Percentiles rank a stretch among this genome's conserved stretches.
These are phyloP conservation scores for Anthonomus grandis DNA, from an alignment of 1,140 invertebrate species.

Conservation along the genomic window DNA sequence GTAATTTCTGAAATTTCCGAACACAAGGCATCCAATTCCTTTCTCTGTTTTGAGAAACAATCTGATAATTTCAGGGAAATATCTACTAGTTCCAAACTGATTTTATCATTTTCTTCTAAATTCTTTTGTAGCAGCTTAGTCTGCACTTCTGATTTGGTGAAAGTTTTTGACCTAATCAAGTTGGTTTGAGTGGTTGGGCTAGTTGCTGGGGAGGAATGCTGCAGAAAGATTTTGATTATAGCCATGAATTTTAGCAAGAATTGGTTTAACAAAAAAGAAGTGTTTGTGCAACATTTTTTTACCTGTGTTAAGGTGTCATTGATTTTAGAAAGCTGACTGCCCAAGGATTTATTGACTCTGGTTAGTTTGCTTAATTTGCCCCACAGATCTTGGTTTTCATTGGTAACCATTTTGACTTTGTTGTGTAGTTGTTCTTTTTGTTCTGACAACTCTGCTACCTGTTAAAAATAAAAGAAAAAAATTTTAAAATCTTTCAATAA, in stretches of 20 bases:
- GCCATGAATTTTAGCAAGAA: too few relatives aligned
- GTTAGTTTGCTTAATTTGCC: slow-evolving; percentile 63
- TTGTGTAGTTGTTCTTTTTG: slow-evolving; percentile 72
- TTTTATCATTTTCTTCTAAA: slow-evolving; percentile 50
- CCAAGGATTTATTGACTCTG: slow-evolving; percentile 54
- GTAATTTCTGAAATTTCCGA: slow-evolving; percentile 20
- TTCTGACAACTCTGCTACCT: slow-evolving; percentile 64
- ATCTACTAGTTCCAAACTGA: slow-evolving; percentile 69
- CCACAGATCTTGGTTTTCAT: slow-evolving; percentile 77
- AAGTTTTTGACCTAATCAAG: slow-evolving; percentile 58
- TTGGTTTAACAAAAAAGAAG: too few relatives aligned
- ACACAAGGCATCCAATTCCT: slow-evolving; percentile 56
- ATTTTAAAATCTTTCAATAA: too few relatives aligned
- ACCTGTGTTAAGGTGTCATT: slow-evolving; percentile 49
- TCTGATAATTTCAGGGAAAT: slow-evolving; percentile 70
- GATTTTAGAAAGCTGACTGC: slow-evolving; percentile 53
- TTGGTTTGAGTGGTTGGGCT: slow-evolving; percentile 28
- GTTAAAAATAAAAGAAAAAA: too few relatives aligned
- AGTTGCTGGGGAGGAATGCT: neutral
- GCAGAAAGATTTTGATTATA: neutral
- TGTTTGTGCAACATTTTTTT: too few relatives aligned
- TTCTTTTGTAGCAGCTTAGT: slow-evolving; percentile 50
- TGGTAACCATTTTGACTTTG: slow-evolving; percentile 73
- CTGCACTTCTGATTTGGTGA: slow-evolving; percentile 59
- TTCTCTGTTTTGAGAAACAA: slow-evolving; percentile 64